Evolutionary conservation across 2,797 vertebrate species (phyloP).

Genomic region (Podargus strigoides): DNA sequence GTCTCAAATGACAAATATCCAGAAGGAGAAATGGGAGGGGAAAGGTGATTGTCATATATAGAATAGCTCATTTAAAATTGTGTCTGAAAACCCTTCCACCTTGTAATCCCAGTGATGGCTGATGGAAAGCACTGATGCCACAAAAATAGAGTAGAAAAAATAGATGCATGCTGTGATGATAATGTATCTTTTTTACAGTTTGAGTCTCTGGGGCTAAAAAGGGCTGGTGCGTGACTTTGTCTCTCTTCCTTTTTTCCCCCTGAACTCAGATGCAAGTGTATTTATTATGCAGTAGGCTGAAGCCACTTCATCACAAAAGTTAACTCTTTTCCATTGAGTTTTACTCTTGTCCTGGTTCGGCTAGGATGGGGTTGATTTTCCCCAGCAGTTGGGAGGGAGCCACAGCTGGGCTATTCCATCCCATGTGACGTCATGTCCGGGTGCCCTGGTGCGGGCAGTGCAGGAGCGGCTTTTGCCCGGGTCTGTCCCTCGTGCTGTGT

Average conservation of each 20-base stretch:
- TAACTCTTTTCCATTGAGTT: not conserved
- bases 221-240: not conserved
- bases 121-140: slow-evolving; percentile 61
- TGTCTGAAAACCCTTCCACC: slow-evolving; percentile 28
- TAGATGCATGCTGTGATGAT: not conserved
- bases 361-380: too few species aligned
- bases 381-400: too few species aligned
- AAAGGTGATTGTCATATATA: not conserved
- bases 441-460: too few species aligned
- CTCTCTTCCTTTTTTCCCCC: not conserved
- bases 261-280: not conserved
- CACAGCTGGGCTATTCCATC: too few species aligned
- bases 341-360: too few species aligned
- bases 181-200: slow-evolving; percentile 52
- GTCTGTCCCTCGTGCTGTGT: too few species aligned
- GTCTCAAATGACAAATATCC: slow-evolving; percentile 42
- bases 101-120: slow-evolving; percentile 18
- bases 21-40: not conserved
- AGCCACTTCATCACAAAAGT: not conserved
- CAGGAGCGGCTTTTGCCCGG: too few species aligned
- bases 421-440: too few species aligned
- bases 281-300: not conserved
- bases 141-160: slow-evolving; percentile 43
- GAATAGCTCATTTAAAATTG: slow-evolving; percentile 23
- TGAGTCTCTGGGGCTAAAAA: slow-evolving; percentile 27